Evolutionary conservation across 2,113 vertebrate genomes (phyloP).

Genomic region (Collichthys lucidus): DNA sequence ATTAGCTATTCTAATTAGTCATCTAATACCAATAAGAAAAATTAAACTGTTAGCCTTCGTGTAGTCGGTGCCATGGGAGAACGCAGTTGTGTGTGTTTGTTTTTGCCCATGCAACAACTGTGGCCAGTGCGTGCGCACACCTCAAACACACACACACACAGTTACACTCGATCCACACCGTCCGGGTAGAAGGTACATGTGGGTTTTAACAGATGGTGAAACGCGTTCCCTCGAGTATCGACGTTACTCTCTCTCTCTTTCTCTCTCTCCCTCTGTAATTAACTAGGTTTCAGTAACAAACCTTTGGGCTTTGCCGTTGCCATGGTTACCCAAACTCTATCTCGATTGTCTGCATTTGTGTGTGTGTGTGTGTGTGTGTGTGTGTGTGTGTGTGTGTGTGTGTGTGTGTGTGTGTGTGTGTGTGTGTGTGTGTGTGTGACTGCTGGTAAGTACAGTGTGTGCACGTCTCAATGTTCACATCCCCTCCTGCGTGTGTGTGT

Average conservation of each 20-base stretch:
- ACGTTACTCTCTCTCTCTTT: slow-evolving; percentile 48
- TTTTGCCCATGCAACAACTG: slow-evolving; percentile 59
- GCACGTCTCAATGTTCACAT: slow-evolving; percentile 27
- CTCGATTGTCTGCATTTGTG: slow-evolving; percentile 63
- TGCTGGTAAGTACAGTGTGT: slow-evolving; percentile 32
- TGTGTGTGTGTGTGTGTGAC: slow-evolving; percentile 29
- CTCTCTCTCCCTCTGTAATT: slow-evolving; percentile 74
- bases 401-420: slow-evolving; percentile 24
- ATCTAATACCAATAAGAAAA: slow-evolving; percentile 63
- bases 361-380: slow-evolving; percentile 29
- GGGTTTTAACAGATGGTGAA: slow-evolving; percentile 84
- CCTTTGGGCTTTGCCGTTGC: slow-evolving; percentile 84
- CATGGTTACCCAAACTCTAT: slow-evolving; percentile 84
- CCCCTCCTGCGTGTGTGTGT: slow-evolving; percentile 25
- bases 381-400: slow-evolving; percentile 2
- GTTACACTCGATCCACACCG: slow-evolving; percentile 32
- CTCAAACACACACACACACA: slow-evolving; percentile 17
- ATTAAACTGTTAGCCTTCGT: slow-evolving; percentile 53
- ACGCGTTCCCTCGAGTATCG: slow-evolving; percentile 78
- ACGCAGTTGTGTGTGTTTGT: slow-evolving; percentile 41
- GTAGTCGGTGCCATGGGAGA: slow-evolving; percentile 32
- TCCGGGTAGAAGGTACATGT: slow-evolving; percentile 63
- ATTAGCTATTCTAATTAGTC: slow-evolving; percentile 70
- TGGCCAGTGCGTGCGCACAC: slow-evolving; percentile 6
- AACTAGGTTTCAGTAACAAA: slow-evolving; percentile 87